These are phyloP conservation scores for Bugulina stolonifera DNA, from an alignment of 2,888 invertebrate genomes.

Conservation along the genomic window DNA sequence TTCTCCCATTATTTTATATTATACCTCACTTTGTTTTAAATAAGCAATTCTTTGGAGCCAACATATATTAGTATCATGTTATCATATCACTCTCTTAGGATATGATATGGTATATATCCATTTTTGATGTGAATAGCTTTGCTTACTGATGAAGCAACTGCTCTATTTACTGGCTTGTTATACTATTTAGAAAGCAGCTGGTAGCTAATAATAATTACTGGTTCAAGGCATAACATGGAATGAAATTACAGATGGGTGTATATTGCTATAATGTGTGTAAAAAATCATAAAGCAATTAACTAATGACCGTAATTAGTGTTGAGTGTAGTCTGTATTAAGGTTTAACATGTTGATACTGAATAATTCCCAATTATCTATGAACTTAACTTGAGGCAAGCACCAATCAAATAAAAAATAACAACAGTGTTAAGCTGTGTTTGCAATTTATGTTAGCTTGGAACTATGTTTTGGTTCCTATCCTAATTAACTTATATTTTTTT, in stretches of 20 bases:
- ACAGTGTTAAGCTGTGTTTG: no score
- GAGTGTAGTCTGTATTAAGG: background rate
- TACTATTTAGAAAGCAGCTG: background rate
- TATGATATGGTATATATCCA: no score
- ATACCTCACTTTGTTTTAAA: background rate
- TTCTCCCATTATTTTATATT: background rate
- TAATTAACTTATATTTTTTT: no score
- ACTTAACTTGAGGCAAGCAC: background rate
- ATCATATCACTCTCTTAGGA: no score
- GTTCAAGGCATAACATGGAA: background rate
- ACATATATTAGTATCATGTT: no score
- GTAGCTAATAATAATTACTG: background rate
- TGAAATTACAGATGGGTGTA: constrained; percentile 7
- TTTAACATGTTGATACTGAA: background rate
- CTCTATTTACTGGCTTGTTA: background rate
- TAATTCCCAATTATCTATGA: background rate
- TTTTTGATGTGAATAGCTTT: no score
- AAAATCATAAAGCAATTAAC: constrained; percentile 25
- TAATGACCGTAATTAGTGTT: constrained; percentile 19
- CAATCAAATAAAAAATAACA: background rate
- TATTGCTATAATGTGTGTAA: constrained; percentile 7
- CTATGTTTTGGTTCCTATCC: no score
- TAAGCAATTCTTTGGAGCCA: background rate
- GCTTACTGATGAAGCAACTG: background rate
- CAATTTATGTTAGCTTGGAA: no score